A percentile compares a stretch with the other conserved stretches of the same genome.
These are phyloP conservation scores for Argopecten irradians DNA, from an alignment of 1,140 invertebrate genomes.

Conservation along the genomic window DNA sequence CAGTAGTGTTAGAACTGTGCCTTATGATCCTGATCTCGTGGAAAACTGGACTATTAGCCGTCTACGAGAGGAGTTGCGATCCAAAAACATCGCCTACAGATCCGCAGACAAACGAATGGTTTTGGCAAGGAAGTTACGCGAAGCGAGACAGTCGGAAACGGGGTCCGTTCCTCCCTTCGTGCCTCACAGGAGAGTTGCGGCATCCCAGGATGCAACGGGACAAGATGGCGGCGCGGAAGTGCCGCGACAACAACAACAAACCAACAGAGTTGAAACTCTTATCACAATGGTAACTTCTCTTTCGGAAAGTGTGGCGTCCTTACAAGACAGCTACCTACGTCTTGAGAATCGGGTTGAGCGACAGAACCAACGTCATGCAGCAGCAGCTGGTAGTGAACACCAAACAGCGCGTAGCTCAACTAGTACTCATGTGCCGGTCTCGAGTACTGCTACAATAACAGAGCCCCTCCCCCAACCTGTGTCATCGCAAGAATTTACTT, in stretches of 20 bases:
- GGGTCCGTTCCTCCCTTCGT: too few relatives aligned
- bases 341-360: not conserved
- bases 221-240: not conserved
- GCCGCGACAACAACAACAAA: not conserved
- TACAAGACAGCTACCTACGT: not conserved
- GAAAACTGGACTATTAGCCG: slow-evolving; percentile 19
- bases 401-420: not conserved
- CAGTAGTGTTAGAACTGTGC: not conserved
- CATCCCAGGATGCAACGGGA: not conserved
- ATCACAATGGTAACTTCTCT: not conserved
- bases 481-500: not conserved
- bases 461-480: not conserved
- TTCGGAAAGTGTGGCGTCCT: not conserved
- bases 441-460: not conserved
- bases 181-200: too few relatives aligned
- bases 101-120: not conserved
- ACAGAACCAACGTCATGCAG: not conserved
- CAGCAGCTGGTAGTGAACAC: slow-evolving; percentile 30
- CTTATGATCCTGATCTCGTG: not conserved
- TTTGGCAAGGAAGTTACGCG: not conserved
- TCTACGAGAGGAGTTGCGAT: not conserved
- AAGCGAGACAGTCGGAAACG: too few relatives aligned
- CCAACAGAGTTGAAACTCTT: not conserved
- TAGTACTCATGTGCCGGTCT: too few relatives aligned
- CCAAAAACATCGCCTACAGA: not conserved